Evolutionary conservation across 2,797 vertebrate genomes (phyloP).

Genomic region (Diglossa cyanea): DNA sequence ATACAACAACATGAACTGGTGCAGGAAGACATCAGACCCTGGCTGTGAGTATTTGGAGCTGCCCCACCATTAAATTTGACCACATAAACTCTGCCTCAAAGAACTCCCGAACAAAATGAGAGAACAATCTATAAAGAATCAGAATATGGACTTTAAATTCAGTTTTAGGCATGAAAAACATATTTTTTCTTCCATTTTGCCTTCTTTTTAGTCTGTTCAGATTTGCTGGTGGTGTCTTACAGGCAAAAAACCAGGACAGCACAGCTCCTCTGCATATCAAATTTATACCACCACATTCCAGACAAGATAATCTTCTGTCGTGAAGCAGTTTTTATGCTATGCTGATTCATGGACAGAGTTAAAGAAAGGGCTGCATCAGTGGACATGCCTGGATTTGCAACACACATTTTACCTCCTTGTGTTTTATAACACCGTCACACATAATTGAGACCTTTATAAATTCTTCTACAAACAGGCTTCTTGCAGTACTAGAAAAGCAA

Average conservation of each 20-base stretch:
- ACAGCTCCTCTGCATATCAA: neutral
- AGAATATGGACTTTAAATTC: neutral
- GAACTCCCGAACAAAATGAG: neutral
- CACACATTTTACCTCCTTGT: neutral
- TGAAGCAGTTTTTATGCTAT: neutral
- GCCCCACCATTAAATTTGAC: neutral
- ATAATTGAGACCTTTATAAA: slow-evolving; percentile 19
- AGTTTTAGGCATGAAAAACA: neutral
- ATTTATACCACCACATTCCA: slow-evolving; percentile 1
- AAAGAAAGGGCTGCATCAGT: neutral
- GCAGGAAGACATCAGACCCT: neutral
- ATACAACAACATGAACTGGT: fast-evolving
- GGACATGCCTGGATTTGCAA: neutral
- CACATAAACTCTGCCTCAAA: neutral
- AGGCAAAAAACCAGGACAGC: neutral
- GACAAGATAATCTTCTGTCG: neutral
- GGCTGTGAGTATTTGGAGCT: fast-evolving
- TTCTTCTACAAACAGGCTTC: neutral
- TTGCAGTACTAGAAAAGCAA: neutral
- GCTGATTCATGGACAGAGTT: slow-evolving; percentile 29
- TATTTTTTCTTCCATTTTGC: neutral
- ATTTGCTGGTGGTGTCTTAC: neutral
- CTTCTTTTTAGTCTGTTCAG: neutral
- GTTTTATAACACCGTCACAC: neutral
- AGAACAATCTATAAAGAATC: neutral